A percentile compares a stretch with the other conserved stretches of the same genome.
Conservation (phyloP, 2,797 vertebrate species). For the Lophius americanus region DNA sequence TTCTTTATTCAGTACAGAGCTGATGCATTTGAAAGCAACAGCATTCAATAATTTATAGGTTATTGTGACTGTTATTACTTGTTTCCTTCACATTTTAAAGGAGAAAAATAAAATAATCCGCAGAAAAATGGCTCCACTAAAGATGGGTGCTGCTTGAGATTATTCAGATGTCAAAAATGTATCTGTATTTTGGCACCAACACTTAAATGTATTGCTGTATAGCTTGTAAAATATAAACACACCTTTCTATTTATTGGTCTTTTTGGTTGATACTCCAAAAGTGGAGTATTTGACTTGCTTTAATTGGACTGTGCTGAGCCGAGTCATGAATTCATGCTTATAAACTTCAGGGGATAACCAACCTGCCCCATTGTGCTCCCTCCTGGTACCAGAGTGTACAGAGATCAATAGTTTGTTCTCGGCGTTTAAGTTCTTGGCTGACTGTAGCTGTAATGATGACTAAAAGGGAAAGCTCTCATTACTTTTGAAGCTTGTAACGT, state of each 20-base stretch:
- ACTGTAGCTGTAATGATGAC: background rate
- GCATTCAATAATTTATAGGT: conserved; percentile 29
- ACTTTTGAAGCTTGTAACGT: conserved; percentile 1
- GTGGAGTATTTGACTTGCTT: background rate
- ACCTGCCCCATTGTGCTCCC: no score
- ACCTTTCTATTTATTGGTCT: background rate
- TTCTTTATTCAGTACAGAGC: conserved; percentile 31
- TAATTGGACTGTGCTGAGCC: background rate
- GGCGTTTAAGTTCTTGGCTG: background rate
- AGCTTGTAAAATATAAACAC: background rate
- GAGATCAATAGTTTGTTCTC: background rate
- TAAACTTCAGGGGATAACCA: background rate
- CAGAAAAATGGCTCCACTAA: background rate
- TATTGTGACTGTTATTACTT: conserved; percentile 9
- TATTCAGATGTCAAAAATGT: background rate
- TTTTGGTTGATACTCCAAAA: background rate
- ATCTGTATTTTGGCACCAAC: background rate
- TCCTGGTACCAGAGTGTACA: background rate
- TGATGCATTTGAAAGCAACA: conserved; percentile 21
- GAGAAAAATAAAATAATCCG: conserved; percentile 22
- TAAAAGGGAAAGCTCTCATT: background rate
- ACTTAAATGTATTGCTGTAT: background rate
- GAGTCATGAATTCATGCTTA: background rate
- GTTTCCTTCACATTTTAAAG: conserved; percentile 2
- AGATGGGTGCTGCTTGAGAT: background rate